Evolutionary conservation across 2,113 vertebrate genomes (phyloP), one percentile per base, ranked within the genome.

Genomic region (Globicephala melas): DNA sequence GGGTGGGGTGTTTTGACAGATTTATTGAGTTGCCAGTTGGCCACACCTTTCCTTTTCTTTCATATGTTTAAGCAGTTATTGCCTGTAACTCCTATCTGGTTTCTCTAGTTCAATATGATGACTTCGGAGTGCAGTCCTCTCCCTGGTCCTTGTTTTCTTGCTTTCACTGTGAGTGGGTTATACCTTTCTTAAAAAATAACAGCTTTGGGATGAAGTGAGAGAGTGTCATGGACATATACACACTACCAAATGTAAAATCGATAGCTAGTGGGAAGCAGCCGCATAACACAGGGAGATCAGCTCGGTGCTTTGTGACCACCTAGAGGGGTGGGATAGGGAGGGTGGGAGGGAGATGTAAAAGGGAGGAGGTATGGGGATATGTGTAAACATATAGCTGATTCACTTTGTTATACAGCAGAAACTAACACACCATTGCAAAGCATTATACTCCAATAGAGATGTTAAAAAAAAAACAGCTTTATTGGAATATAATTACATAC

Each of bases 1-100:
- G 65, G 36, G 62, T 60, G 84, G 62, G 50, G 47, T 82, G 68
- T 83, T 96, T 89, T 58, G 53, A 38, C 70, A 41, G 92, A 84
- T 95, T 94, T 95, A 58, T 81, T 94, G 81, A 88, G 95, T 92
- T 97, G 60, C 76, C 74, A 81, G 41, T 13, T 41, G 44, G 60
- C 84, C 94, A 97, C 93, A 92, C 95, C 89, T 96, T 91, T 93
- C 73, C 4, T 91, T 97, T 95, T 91, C 77, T 94, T 96, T 93
- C 67, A 65, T 60, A 70, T 21, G 90, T 84, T 68, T 93, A 82
- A 95, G 67, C 47, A 82, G 38, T 44, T 83, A 44, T 81, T 82
- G 41, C 55, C 92, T 80, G 47, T 77, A 91, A 94, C 12, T 77
- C 60, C 71, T 84, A 63, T 53, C 38, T 86, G 60, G 47, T 88